phyloP scores from a whole-genome alignment of 64 coral and sea anemone genomes.

The Stichodactyla helianthus region DNA sequence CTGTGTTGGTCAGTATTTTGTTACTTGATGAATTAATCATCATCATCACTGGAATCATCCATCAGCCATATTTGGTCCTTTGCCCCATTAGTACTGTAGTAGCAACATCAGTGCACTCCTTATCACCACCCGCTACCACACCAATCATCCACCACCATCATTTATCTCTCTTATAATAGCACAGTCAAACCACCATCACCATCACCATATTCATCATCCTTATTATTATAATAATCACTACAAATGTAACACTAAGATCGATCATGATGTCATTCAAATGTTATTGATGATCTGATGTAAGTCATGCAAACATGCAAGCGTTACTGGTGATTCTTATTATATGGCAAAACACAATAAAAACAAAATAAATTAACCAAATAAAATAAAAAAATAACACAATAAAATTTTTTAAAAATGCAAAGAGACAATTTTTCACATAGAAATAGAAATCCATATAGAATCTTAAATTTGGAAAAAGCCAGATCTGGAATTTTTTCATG shows the following conservation, averaged over 20 bases:
- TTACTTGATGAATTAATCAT: background rate
- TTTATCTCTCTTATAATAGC: background rate
- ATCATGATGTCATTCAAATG: no score
- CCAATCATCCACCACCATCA: background rate
- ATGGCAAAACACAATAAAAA: background rate
- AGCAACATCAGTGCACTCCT: background rate
- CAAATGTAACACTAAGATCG: background rate
- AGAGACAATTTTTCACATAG: no score
- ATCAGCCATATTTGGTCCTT: background rate
- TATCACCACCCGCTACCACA: background rate
- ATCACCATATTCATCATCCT: background rate
- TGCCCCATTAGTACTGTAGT: no score
- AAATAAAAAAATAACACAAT: background rate
- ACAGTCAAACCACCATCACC: background rate
- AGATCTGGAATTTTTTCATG: no score
- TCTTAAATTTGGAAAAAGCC: no score
- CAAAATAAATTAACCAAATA: background rate
- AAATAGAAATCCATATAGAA: no score
- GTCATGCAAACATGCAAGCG: background rate
- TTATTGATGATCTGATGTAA: no score
- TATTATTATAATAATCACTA: background rate
- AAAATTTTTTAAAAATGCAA: no score
- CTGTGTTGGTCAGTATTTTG: conserved; percentile 1
- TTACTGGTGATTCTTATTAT: background rate
- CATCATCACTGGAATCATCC: background rate